Conservation (phyloP, 2,113 vertebrate species). For the Sander vitreus region DNA sequence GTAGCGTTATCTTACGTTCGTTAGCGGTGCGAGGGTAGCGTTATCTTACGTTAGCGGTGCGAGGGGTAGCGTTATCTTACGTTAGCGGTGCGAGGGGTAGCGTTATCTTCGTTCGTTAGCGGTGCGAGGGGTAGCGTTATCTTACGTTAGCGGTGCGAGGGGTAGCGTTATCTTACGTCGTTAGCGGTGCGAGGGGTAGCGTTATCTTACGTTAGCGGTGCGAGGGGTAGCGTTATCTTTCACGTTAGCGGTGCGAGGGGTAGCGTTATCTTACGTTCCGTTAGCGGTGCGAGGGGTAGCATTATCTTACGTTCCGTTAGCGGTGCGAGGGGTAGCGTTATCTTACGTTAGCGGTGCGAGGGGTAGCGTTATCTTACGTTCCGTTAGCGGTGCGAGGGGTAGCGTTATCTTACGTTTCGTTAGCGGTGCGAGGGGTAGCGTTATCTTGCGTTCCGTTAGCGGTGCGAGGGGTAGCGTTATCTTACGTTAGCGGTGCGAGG, state of each 20-base stretch:
- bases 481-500: constrained; percentile 83
- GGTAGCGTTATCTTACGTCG: no score
- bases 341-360: constrained; percentile 81
- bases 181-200: no score
- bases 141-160: constrained; percentile 74
- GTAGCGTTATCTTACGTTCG: constrained; percentile 86
- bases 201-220: no score
- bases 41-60: constrained; percentile 74
- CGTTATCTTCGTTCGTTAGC: constrained; percentile 63
- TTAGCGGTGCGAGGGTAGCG: not conserved
- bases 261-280: constrained; percentile 47
- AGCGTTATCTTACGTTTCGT: constrained; percentile 85
- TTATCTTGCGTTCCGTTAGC: constrained; percentile 51
- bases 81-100: constrained; percentile 85
- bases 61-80: no score
- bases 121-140: no score
- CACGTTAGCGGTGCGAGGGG: no score
- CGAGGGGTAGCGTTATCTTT: no score
- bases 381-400: constrained; percentile 62
- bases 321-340: no score
- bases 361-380: constrained; percentile 84
- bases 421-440: no score
- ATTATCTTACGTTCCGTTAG: constrained; percentile 84
- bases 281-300: constrained; percentile 73
- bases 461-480: constrained; percentile 82